Evolutionary conservation across 1,140 invertebrate genomes (phyloP), one percentile per base, ranked within the genome.

Genomic region (Plutomurus gul): DNA sequence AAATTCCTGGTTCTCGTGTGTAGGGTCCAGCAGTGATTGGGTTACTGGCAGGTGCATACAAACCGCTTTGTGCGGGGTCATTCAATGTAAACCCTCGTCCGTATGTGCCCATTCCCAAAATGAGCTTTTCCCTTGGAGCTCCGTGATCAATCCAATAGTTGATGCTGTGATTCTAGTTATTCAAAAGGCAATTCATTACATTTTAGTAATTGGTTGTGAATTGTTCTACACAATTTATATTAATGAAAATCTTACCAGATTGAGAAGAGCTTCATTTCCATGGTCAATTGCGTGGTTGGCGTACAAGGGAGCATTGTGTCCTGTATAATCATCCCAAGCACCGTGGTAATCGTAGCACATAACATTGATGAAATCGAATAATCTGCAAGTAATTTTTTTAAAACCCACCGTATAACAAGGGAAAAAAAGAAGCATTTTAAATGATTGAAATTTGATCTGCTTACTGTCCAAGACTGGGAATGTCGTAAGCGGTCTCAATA

Each of bases 11-110:
- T 78, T 93, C 89, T 1, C 85, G 83, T 0, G 94, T 94, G 81
- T 92, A 94, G 2, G 89, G 90, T 4, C 95, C 95, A 5, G 89
- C 87, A 6, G 85, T 83, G 4, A 92, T 92, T 2, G 89, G 85
- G 2, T 90, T 89, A 7, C 75, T 86, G 2, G 90, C 87, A 3
- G 89, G 85, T 0, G 91, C 89, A 47, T 85, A 84, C 22, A 88
- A 82, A n/a, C 85, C 88, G 43, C 86, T 84, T n/a, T 85, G 71
- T n/a, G 84, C 75, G 0, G 84, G 65, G 78, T 85, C 81, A 72
- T 85, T 83, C 20, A 91, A 84, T 11, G 86, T 87, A 81, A 89
- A 91, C 22, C 87, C 86, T 27, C 87, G 86, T 1, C 89, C 90
- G 80, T 90, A 90, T 3, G 86, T 85, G 5, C 87, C 86, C 70